Evolutionary conservation across 2,888 invertebrate species (phyloP), one percentile per base, ranked within the genome.

Genomic region (Harpagoxenus sublaevis): DNA sequence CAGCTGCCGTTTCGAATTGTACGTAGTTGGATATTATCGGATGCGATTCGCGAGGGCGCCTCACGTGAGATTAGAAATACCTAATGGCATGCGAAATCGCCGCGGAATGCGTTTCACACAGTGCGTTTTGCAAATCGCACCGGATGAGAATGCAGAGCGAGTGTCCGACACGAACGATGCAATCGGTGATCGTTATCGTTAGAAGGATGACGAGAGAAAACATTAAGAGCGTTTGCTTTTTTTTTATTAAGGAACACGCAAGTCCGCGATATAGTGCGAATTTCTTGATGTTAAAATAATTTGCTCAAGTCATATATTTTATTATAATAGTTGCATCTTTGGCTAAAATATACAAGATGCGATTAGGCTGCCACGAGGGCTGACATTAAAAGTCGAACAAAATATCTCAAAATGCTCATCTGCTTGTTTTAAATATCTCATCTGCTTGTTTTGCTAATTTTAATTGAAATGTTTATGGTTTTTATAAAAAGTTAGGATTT

Each of bases 21-120:
- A 71, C 42, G n/a, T 71, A 63, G 73, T 83, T 84, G 83, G 84
- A 86, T 83, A 84, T 86, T 85, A 89, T 89, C 84, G 48, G 48
- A 77, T 74, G 57, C 75, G 73, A 75, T 74, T 84, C 71, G 66
- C n/a, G 79, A 86, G 71, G 63, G 89, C 68, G 86, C 81, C 85
- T 84, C 86, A 88, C 68, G 84, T 88, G 42, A 53, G 71, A 53
- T 60, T 71, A 39, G 23, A 78, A 12, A 55, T 71, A 60, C 35
- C 60, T 71, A 71, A 31, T 48, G 57, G 28, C 55, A 12, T 55
- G 53, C 68, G 57, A 57, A 45, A 57, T 35, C n/a, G 62, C 35
- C 31, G 35, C 28, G 28, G 6, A 73, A 55, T 28, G 73, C 60
- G 60, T 60, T 60, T 45, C n/a, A 45, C 45, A 45, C 45, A 45